A percentile compares a stretch with the other conserved stretches of the same genome.
Evolutionary conservation across 2,113 vertebrate genomes (phyloP).

Genomic region (Onychorhynchus coronatus): DNA sequence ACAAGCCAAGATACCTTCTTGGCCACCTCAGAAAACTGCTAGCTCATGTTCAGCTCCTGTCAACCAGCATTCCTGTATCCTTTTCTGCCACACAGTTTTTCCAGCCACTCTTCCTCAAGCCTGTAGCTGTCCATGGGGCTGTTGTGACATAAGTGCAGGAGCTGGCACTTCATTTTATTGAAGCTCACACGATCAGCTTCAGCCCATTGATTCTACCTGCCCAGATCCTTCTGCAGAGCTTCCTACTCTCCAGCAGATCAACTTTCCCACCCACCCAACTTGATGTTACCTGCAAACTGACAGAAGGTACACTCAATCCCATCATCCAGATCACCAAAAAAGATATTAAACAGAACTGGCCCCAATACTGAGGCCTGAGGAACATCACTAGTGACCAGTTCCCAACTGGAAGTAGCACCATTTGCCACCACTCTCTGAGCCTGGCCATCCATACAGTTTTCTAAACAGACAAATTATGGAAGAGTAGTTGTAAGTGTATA

Average conservation of each 20-base stretch:
- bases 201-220: neutral
- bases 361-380: neutral
- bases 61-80: neutral
- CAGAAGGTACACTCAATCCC: neutral
- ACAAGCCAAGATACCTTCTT: neutral
- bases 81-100: neutral
- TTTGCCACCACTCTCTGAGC: neutral
- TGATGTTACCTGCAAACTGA: neutral
- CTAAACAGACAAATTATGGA: neutral
- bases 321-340: rapidly evolving
- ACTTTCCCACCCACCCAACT: neutral
- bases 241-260: neutral
- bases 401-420: neutral
- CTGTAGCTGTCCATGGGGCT: neutral
- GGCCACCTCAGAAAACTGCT: neutral
- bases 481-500: neutral
- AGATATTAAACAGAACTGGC: neutral
- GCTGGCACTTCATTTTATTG: neutral
- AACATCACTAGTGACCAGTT: rapidly evolving
- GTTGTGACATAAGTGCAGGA: neutral
- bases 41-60: neutral
- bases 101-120: neutral
- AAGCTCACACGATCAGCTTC: neutral
- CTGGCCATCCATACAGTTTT: neutral
- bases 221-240: neutral